Base-by-base conservation (phyloP, 2,888 invertebrate genomes). In the Tetanocera ferruginea region DNA sequence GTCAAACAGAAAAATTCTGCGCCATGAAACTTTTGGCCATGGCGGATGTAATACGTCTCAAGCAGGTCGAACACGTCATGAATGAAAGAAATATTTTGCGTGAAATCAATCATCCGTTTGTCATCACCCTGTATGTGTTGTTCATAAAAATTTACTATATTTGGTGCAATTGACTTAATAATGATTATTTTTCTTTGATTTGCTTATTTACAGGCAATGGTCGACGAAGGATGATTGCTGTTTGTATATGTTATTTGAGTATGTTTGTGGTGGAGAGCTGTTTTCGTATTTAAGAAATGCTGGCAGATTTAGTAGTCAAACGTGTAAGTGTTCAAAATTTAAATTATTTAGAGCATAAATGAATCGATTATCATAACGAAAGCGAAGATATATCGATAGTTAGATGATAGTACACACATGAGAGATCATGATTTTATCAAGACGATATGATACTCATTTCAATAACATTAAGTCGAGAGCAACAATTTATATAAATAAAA, bases 231-330 rank as follows among this genome's bases (percentile, higher is more conserved):
- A 98, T 89, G 94, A 95, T 85, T 93, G 94, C 76, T 96, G 96
- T 88, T 93, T 99, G 81, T 99, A 98, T 91, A 98, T 99, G 98
- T 92, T 98, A 79, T 95, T 99, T 89, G 98, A 99, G 90, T 99
- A 97, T 90, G 96, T 98, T 2, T 96, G 97, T 83, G 98, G 99
- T 14, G 99, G 99, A 11, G 99, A 99, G 90, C 92, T 99, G 34
- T 99, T 99, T 90, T 97, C 98, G 9, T 98, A 98, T 89, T 91
- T 99, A 82, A 93, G 98, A 83, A 97, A 96, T 88, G 95, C 96
- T 51, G 97, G 98, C 80, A 92, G 96, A 86, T 98, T 98, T 91
- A 93, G 94, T 84, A 95, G 95, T 85, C 93, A 94, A 85, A 94
- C 95, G 81, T 95, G 93, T 93, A 89, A 90, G 89, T 89, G 49